Evolutionary conservation across 1,140 invertebrate species (phyloP), one percentile per base, ranked within the genome.

Genomic region (Scylla paramamosain): DNA sequence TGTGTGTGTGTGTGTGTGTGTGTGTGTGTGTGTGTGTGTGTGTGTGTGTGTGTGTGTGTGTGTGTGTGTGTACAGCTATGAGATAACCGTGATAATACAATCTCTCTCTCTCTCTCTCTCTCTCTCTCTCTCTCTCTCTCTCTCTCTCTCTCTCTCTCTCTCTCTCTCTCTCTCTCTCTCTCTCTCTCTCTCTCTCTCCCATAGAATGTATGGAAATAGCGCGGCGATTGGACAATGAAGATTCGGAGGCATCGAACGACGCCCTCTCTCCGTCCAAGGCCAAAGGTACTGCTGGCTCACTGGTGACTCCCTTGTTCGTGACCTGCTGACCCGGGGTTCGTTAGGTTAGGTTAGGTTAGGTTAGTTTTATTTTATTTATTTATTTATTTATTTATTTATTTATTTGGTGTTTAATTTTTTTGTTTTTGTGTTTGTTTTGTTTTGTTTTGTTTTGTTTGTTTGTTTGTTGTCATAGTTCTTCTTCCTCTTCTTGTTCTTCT

Each of bases 1-100:
- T 86, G 32, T 86, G 32, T n/a, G 83, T 29, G 28, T 29, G 28
- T n/a, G 83, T 86, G 83, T 86, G 83, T 86, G 83, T 86, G 83
- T 86, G 83, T 86, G 83, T 86, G 83, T 86, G 83, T 86, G 83
- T 86, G 83, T 86, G 83, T 86, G 83, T 86, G 83, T 86, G 83
- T 86, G n/a, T 86, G 83, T 86, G 83, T 86, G 83, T 86, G 83
- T 86, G 83, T 86, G 83, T 86, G 83, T 86, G 14, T 86, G 83
- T 86, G 83, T 86, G 83, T 86, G 28, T 86, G 52, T 59, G 52
- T 59, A 8, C 10, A 4, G 52, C 10, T 2, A 59, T 4, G 52
- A 59, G 10, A 59, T 59, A 59, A 59, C 10, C 10, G 1, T 45
- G 31, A 32, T 20, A 32, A 32, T 39, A 88, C 45, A 32, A 3